Evolutionary conservation across 2,888 invertebrate genomes (phyloP).

Genomic region (Erannis defoliaria): DNA sequence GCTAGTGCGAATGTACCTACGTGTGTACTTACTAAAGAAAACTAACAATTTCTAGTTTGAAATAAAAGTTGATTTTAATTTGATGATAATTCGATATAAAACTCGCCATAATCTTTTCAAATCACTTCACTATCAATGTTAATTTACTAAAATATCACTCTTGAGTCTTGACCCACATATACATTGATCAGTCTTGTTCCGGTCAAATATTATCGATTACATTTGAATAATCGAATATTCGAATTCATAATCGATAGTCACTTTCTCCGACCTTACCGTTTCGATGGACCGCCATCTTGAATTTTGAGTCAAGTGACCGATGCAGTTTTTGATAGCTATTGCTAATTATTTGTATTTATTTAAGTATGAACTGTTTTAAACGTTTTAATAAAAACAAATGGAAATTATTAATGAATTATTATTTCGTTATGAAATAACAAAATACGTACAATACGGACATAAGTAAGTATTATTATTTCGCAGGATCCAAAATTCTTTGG

Average conservation of each 20-base stretch:
- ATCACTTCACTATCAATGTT: conserved; percentile 7
- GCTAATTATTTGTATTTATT: too few relatives aligned
- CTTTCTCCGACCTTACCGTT: conserved; percentile 33
- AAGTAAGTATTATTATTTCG: too few relatives aligned
- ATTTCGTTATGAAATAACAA: too few relatives aligned
- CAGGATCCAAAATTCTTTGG: too few relatives aligned
- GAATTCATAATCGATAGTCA: conserved; percentile 18
- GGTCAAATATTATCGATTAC: conserved; percentile 32
- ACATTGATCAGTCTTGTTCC: conserved; percentile 17
- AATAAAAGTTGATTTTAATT: not conserved
- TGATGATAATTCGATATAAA: conserved; percentile 4
- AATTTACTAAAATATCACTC: conserved; percentile 4
- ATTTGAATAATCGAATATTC: conserved; percentile 31
- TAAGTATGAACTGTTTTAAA: too few relatives aligned
- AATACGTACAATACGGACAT: too few relatives aligned
- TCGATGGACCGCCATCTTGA: conserved; percentile 24
- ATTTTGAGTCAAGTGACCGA: conserved; percentile 5
- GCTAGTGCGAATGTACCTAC: too few relatives aligned
- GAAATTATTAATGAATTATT: too few relatives aligned
- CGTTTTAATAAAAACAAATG: too few relatives aligned
- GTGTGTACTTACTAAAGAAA: not conserved
- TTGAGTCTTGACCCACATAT: conserved; percentile 16
- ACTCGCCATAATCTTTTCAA: not conserved
- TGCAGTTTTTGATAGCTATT: not conserved
- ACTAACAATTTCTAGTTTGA: not conserved